Evolutionary conservation across 1,140 invertebrate genomes (phyloP).

Genomic region (Leptinotarsa lineolata): DNA sequence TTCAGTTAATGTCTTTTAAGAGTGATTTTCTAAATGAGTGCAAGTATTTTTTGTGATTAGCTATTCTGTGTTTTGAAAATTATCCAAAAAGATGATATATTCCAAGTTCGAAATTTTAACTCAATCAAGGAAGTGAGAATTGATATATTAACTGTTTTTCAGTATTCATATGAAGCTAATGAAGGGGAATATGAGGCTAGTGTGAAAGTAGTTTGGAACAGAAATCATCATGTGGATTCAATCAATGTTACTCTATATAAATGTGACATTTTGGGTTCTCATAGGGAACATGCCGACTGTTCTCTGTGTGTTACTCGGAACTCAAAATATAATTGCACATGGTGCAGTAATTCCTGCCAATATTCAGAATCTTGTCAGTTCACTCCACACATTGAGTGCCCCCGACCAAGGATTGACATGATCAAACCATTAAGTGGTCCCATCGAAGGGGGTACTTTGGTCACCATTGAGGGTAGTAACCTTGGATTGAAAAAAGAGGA

Average conservation of each 20-base stretch:
- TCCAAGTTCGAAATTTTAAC: no score
- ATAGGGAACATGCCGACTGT: conserved; percentile 90
- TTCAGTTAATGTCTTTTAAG: no score
- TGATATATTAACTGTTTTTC: conserved; percentile 36
- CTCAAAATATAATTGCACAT: conserved; percentile 86
- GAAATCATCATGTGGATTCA: conserved; percentile 88
- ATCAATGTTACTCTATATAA: conserved; percentile 91
- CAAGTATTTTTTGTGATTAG: no score
- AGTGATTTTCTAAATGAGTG: no score
- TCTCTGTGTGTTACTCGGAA: conserved; percentile 90
- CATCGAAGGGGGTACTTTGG: conserved; percentile 91
- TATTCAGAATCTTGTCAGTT: conserved; percentile 81
- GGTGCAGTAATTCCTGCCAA: conserved; percentile 87
- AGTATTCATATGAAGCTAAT: conserved; percentile 86
- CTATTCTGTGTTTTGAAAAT: no score
- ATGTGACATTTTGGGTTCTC: conserved; percentile 90
- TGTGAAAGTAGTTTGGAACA: conserved; percentile 90
- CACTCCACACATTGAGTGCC: conserved; percentile 78
- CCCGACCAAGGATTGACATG: conserved; percentile 90
- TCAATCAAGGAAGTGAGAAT: no score
- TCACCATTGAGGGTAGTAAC: conserved; percentile 96
- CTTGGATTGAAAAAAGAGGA: conserved; percentile 89
- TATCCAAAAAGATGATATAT: no score
- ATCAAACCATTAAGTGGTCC: conserved; percentile 94
- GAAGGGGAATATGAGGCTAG: conserved; percentile 85